Base-by-base conservation (phyloP, 2,888 invertebrate species). In the Malthinus seriepunctatus region DNA sequence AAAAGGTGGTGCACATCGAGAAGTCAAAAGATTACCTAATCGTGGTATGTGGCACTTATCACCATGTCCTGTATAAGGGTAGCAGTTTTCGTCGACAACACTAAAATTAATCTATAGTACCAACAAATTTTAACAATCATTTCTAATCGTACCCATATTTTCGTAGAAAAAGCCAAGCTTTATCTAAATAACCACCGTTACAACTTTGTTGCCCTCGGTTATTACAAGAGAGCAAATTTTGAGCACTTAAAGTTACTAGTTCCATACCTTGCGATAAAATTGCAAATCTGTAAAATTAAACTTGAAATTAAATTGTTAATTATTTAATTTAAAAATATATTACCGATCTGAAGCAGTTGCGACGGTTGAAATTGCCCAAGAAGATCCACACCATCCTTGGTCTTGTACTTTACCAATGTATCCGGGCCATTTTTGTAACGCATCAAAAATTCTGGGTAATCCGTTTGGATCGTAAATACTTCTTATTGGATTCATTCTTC, bases 361-460 rank as follows among this genome's bases (percentile, higher is more conserved):
- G 8, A 90, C 88, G 0, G 95, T 90, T 0, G 94, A 90, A 23
- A 97, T 84, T 0, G 95, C 96, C 97, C 97, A 97, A 1, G 95
- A 96, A 0, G 95, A 87, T 0, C 91, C 96, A 74, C 97, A 81
- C 86, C 86, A 87, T 62, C 86, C 87, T 78, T 91, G 91, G 77
- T 91, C 89, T 3, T 83, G 81, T 3, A 91, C 78, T 0, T 84
- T 85, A 0, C 89, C 86, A 49, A 96, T 88, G 67, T 83, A 84
- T 1, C 82, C 81, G 0, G 86, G 86, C 96, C 96, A 97, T 49
- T 84, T 83, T 0, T 80, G 75, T 9, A 91, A 80, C 0, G 93
- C 82, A 74, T 97, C 94, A 76, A 97, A 97, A 38, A 82, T 72
- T 9, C 74, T 74, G 0, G 93, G 94, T 63, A 93, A 79, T 0